Base-by-base conservation (phyloP, 2,888 invertebrate genomes). In the Caenorhabditis sp. region DNA sequence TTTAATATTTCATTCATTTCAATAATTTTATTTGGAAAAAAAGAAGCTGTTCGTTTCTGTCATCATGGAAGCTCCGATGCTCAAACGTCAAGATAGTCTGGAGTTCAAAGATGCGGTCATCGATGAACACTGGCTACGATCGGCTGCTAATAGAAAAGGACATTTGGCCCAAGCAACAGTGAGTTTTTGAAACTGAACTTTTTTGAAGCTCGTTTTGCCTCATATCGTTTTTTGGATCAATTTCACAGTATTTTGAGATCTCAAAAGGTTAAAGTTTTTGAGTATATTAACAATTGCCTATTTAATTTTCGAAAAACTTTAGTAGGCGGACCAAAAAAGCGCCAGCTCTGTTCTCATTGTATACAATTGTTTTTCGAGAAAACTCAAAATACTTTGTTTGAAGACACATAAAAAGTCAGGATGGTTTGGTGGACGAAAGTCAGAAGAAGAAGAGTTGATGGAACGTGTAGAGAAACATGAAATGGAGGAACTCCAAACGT, bases 401-500 rank as follows among this genome's bases (percentile, higher is more conserved):
- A 36, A 71, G 71, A 60, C 63, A 2, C 59, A 63, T 61, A 55
- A 71, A 51, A 71, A 67, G n/a, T 26, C 50, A 24, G 71, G 71
- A 60, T 71, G 70, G 67, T 72, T 67, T 27, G 66, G 72, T 4
- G 23, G 50, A 8, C 43, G 50, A 26, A 74, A 74, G 27, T 66
- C 66, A 31, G 73, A 66, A 54, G 69, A 74, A 27, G 69, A 66
- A 21, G 50, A 69, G 57, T 37, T 73, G 62, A 61, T 72, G 64
- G 73, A 73, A 36, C 64, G 73, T 14, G 73, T 73, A 6, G 77
- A 66, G n/a, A 69, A 71, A 26, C 82, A 76, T 61, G 82, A 83
- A 58, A 57, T 70, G 0, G 73, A 78, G n/a, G 84, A 83, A 43
- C 62, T 79, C 36, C 79, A 81, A 51, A 76, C 77, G 24, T 84